These are phyloP conservation scores for Escarpia spicata DNA, from an alignment of 2,888 invertebrate genomes.

Conservation along the genomic window DNA sequence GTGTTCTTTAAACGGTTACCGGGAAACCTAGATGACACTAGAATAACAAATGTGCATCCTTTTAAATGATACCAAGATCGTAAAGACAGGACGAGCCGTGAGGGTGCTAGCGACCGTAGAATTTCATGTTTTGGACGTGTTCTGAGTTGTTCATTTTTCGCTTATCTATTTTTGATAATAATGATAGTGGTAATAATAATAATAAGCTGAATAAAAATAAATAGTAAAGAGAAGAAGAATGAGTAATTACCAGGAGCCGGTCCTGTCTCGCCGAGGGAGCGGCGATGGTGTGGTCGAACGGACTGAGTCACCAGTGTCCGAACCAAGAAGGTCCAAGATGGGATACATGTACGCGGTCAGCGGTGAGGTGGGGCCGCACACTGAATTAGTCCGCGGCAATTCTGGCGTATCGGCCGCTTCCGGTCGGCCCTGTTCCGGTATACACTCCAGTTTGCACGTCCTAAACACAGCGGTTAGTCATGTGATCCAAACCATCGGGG, in stretches of 20 bases:
- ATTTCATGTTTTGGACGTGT: too few relatives aligned
- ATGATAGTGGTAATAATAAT: too few relatives aligned
- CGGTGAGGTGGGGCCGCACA: not conserved
- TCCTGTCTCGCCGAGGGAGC: not conserved
- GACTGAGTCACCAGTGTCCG: not conserved
- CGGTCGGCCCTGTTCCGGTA: not conserved
- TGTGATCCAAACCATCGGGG: not conserved
- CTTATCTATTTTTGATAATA: too few relatives aligned
- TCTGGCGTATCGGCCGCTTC: not conserved
- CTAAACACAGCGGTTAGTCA: not conserved
- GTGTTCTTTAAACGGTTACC: too few relatives aligned
- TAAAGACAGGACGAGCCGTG: too few relatives aligned
- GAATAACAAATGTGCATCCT: too few relatives aligned
- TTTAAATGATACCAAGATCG: too few relatives aligned
- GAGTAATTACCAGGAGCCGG: not conserved
- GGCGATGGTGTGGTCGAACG: not conserved
- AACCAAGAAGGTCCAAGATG: not conserved
- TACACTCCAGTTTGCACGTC: not conserved
- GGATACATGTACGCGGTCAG: not conserved
- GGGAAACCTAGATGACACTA: too few relatives aligned
- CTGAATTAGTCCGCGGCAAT: not conserved
- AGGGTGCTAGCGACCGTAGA: too few relatives aligned
- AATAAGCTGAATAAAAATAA: too few relatives aligned
- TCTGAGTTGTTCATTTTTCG: too few relatives aligned
- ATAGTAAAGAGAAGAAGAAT: too few relatives aligned